Percentiles rank a stretch among this genome's conserved stretches.
Conservation (phyloP, 2,888 invertebrate genomes). For the Ophion costatus region DNA sequence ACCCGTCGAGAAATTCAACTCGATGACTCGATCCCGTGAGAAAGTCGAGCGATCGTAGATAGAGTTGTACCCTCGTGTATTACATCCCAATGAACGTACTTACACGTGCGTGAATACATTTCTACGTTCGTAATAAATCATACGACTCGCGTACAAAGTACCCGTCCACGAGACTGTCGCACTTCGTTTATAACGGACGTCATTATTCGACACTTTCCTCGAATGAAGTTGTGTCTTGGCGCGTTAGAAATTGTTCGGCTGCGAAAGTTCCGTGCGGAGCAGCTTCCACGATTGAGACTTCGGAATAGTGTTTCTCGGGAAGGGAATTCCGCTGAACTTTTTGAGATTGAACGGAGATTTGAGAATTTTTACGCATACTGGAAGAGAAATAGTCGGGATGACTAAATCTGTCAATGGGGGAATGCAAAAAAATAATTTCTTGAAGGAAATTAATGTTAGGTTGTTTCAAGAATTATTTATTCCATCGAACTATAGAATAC, state of each 20-base stretch:
- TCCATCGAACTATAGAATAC: too few relatives aligned
- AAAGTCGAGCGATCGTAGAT: slow-evolving; percentile 61
- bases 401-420: background rate
- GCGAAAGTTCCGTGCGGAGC: background rate
- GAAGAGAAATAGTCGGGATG: background rate
- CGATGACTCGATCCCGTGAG: slow-evolving; percentile 65
- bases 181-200: slow-evolving; percentile 14
- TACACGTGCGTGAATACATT: background rate
- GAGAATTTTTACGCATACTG: background rate
- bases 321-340: background rate
- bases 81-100: slow-evolving; percentile 26
- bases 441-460: background rate
- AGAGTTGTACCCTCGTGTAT: slow-evolving; percentile 29
- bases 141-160: background rate
- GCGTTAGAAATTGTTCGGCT: slow-evolving; percentile 26
- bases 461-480: background rate
- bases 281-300: background rate
- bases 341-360: background rate
- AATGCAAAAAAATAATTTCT: background rate
- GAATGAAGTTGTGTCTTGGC: background rate
- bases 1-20: slow-evolving; percentile 25
- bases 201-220: background rate
- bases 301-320: background rate
- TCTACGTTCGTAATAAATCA: background rate
- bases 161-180: slow-evolving; percentile 6